phyloP scores from a whole-genome alignment of 2,888 invertebrate species.

The Eupithecia tripunctaria region DNA sequence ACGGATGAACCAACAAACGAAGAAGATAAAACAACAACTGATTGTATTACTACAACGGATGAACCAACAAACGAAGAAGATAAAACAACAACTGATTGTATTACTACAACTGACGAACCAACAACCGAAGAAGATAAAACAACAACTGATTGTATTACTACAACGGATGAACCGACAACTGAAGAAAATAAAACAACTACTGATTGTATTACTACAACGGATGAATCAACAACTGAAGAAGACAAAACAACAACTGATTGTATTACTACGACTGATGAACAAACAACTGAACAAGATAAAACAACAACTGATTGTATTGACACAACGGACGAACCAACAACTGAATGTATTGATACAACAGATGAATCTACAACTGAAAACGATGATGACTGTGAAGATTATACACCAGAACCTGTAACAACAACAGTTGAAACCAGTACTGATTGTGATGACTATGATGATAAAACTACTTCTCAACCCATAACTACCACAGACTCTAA shows the following conservation, averaged over 20 bases:
- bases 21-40: too few relatives aligned
- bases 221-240: background rate
- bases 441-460: background rate
- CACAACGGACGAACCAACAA: background rate
- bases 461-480: background rate
- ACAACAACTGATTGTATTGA: background rate
- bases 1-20: background rate
- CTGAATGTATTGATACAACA: background rate
- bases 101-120: background rate
- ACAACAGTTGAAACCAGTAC: background rate
- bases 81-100: background rate
- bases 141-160: background rate
- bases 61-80: too few relatives aligned
- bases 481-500: background rate
- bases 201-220: background rate
- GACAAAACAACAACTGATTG: background rate
- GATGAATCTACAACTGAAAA: background rate
- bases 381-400: conserved; percentile 7
- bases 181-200: too few relatives aligned
- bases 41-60: background rate
- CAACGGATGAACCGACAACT: background rate
- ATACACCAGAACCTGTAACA: background rate
- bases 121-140: too few relatives aligned
- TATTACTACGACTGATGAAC: background rate
- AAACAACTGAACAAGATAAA: too few relatives aligned